Conservation (phyloP, 2,888 invertebrate species). For the Dichetophora obliterata region DNA sequence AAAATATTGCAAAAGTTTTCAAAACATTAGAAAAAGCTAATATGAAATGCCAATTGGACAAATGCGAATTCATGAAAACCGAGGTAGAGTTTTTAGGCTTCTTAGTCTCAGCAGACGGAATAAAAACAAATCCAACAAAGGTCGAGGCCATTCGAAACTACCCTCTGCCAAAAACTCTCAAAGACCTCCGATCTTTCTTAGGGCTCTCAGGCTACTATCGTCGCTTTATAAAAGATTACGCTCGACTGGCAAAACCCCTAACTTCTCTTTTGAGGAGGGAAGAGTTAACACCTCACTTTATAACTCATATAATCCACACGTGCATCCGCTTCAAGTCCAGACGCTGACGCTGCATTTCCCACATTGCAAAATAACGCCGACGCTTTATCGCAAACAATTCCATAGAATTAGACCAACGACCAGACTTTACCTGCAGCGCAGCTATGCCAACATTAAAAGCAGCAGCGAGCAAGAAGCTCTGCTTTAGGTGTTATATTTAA, state of each 20-base stretch:
- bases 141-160: constrained; percentile 40
- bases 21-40: constrained; percentile 32
- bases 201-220: constrained; percentile 45
- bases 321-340: no score
- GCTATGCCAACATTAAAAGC: no score
- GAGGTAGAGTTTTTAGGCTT: constrained; percentile 18
- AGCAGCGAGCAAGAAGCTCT: no score
- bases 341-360: no score
- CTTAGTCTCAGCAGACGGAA: constrained; percentile 37
- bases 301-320: no score
- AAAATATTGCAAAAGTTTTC: constrained; percentile 27
- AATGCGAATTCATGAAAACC: constrained; percentile 33
- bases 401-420: no score
- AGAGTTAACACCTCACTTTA: no score
- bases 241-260: constrained; percentile 39
- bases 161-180: constrained; percentile 40
- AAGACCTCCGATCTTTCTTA: constrained; percentile 43
- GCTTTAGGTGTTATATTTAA: no score
- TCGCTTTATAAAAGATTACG: constrained; percentile 26
- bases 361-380: no score
- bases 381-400: no score
- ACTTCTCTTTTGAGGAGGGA: constrained; percentile 28
- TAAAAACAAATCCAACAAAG: constrained; percentile 38
- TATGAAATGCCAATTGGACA: constrained; percentile 27
- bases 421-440: no score